Evolutionary conservation across 2,113 vertebrate genomes (phyloP).

Genomic region (Erythrolamprus reginae): DNA sequence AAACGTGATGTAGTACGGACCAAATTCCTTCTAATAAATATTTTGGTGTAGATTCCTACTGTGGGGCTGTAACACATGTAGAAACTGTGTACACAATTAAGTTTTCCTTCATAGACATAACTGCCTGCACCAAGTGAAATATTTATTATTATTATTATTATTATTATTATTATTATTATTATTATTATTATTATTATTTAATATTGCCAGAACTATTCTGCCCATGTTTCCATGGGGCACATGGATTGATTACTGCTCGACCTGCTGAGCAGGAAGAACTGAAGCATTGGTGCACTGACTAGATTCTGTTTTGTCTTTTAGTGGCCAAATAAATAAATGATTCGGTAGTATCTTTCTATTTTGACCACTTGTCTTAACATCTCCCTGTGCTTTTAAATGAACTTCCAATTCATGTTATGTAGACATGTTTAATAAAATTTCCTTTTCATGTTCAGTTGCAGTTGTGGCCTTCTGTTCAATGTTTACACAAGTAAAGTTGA

Average conservation of each 20-base stretch:
- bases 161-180: conserved; percentile 37
- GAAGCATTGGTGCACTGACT: conserved; percentile 78
- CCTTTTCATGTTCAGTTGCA: conserved; percentile 83
- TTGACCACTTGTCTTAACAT: conserved; percentile 81
- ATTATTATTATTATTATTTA: conserved; percentile 62
- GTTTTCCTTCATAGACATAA: conserved; percentile 81
- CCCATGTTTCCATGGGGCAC: conserved; percentile 69
- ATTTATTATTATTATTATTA: conserved; percentile 36
- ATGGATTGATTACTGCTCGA: conserved; percentile 69
- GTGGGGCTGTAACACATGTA: conserved; percentile 82
- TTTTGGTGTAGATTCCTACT: conserved; percentile 87
- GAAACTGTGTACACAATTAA: conserved; percentile 84
- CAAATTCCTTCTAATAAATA: conserved; percentile 85
- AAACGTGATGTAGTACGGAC: conserved; percentile 87
- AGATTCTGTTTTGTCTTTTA: conserved; percentile 78
- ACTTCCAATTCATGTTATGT: conserved; percentile 80
- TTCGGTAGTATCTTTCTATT: conserved; percentile 80
- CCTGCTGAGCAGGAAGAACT: conserved; percentile 82
- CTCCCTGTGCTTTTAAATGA: conserved; percentile 86
- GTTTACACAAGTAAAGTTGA: conserved; percentile 40
- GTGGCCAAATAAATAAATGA: conserved; percentile 76
- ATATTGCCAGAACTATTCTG: conserved; percentile 77
- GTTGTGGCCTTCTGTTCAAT: conserved; percentile 70
- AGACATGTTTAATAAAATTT: conserved; percentile 90
- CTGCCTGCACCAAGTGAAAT: conserved; percentile 84